These are phyloP conservation scores for Polypedilum pembai DNA, from an alignment of 1,140 invertebrate genomes.

Conservation along the genomic window DNA sequence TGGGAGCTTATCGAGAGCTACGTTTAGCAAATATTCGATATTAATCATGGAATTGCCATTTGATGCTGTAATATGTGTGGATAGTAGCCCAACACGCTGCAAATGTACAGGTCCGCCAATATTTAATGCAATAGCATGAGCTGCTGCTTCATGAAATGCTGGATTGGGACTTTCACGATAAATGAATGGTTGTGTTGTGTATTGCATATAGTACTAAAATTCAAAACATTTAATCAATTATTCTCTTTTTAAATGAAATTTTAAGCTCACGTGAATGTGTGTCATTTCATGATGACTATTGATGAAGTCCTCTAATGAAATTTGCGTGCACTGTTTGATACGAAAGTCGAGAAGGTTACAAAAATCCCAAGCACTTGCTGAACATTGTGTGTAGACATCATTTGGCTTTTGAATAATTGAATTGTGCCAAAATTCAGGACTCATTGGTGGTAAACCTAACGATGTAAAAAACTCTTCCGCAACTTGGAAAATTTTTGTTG, in stretches of 20 bases:
- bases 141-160: slow-evolving; percentile 83
- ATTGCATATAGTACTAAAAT: slow-evolving; percentile 72
- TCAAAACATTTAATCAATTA: no score
- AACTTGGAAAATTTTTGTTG: slow-evolving; percentile 68
- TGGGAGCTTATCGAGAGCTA: slow-evolving; percentile 74
- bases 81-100: slow-evolving; percentile 55
- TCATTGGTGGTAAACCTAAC: slow-evolving; percentile 66
- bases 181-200: slow-evolving; percentile 62
- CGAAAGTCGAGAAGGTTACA: slow-evolving; percentile 65
- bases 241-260: no score
- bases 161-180: slow-evolving; percentile 74
- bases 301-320: slow-evolving; percentile 70
- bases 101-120: slow-evolving; percentile 67
- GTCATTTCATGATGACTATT: slow-evolving; percentile 82
- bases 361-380: slow-evolving; percentile 83
- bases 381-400: slow-evolving; percentile 66
- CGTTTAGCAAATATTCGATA: slow-evolving; percentile 51
- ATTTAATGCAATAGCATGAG: slow-evolving; percentile 75
- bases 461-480: slow-evolving; percentile 76
- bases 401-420: slow-evolving; percentile 64
- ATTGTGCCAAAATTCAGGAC: slow-evolving; percentile 71
- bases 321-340: slow-evolving; percentile 83
- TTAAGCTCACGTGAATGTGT: slow-evolving; percentile 47
- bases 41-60: slow-evolving; percentile 30
- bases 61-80: not conserved